A percentile compares a stretch with the other conserved stretches of the same genome.
Evolutionary conservation across 2,888 invertebrate species (phyloP).

Genomic region (Drosophila longiperda): DNA sequence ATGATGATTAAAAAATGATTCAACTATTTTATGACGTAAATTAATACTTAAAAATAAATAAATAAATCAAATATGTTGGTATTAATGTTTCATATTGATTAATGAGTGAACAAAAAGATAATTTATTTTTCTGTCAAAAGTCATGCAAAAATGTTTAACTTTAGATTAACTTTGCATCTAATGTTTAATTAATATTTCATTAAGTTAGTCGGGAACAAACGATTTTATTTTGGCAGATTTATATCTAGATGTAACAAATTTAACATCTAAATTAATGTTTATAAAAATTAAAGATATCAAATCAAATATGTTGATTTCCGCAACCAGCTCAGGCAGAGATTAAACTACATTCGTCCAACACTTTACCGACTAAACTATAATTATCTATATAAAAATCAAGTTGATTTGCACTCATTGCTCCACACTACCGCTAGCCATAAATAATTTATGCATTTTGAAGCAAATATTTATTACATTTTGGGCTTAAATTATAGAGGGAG

Average conservation of each 20-base stretch:
- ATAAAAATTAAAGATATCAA: background rate
- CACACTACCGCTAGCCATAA: background rate
- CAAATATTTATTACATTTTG: constrained; percentile 35
- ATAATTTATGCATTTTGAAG: constrained; percentile 13
- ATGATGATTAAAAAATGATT: background rate
- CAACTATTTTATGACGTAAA: background rate
- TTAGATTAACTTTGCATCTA: background rate
- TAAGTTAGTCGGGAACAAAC: background rate
- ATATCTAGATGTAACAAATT: background rate
- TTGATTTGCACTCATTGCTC: background rate
- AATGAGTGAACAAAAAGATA: background rate
- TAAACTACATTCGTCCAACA: background rate
- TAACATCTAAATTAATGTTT: background rate
- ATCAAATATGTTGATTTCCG: background rate
- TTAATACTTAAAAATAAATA: background rate
- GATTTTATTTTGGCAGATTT: background rate
- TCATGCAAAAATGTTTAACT: background rate
- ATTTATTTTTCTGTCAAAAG: no score
- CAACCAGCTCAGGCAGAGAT: background rate
- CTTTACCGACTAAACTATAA: background rate
- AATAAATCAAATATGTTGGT: background rate
- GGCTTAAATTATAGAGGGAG: constrained; percentile 40
- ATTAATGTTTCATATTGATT: background rate
- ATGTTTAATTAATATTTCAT: background rate
- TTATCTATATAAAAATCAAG: background rate